A percentile compares a stretch with the other conserved stretches of the same genome.
phyloP scores from a whole-genome alignment of 1,140 invertebrate genomes.

The Saccostrea glomerata region DNA sequence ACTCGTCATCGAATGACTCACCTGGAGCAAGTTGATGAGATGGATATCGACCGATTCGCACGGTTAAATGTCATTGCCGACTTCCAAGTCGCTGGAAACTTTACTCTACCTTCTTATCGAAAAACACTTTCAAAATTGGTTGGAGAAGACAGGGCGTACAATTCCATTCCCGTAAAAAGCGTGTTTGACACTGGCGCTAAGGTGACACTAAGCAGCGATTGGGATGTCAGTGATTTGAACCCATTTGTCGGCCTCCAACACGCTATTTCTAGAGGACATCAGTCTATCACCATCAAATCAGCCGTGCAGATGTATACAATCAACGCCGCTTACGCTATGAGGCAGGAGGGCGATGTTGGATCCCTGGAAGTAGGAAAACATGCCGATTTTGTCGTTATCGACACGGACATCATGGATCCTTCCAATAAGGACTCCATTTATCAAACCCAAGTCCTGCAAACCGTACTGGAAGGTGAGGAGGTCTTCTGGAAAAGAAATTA shows the following conservation, averaged over 20 bases:
- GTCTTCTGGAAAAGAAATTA: neutral
- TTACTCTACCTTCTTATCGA: slow-evolving; percentile 36
- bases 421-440: neutral
- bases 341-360: slow-evolving; percentile 56
- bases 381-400: slow-evolving; percentile 57
- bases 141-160: slow-evolving; percentile 35
- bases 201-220: slow-evolving; percentile 57
- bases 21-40: slow-evolving; percentile 46
- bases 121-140: slow-evolving; percentile 21
- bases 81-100: slow-evolving; percentile 59
- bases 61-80: slow-evolving; percentile 54
- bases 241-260: slow-evolving; percentile 54
- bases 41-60: slow-evolving; percentile 44
- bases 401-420: slow-evolving; percentile 48
- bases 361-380: slow-evolving; percentile 49
- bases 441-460: slow-evolving; percentile 45
- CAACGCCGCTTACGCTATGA: slow-evolving; percentile 55
- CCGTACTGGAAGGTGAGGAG: slow-evolving; percentile 42
- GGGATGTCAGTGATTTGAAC: slow-evolving; percentile 58
- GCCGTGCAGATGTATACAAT: slow-evolving; percentile 60
- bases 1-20: slow-evolving; percentile 57
- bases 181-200: slow-evolving; percentile 45
- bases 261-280: slow-evolving; percentile 40
- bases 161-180: slow-evolving; percentile 50
- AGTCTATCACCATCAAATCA: slow-evolving; percentile 48